These are phyloP conservation scores for Drosophila prolongata DNA, from an alignment of 2,888 invertebrate genomes.

Conservation along the genomic window DNA sequence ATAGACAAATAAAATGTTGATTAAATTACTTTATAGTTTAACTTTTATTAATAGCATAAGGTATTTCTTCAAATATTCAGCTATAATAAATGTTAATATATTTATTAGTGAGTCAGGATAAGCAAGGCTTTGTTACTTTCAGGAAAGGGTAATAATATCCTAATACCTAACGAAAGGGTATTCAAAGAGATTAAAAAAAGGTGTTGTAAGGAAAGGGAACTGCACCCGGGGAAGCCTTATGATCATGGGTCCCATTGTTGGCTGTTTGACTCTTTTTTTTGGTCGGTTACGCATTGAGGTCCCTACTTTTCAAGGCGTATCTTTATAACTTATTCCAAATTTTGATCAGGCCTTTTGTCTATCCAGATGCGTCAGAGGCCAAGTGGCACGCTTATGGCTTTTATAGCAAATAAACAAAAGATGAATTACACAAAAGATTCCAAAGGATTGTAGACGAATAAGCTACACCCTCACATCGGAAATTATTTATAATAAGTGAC, in stretches of 20 bases:
- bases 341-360: constrained; percentile 43
- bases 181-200: constrained; percentile 2
- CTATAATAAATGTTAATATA: no score
- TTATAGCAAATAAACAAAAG: constrained; percentile 39
- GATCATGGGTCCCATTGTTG: constrained; percentile 47
- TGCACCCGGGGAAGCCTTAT: constrained; percentile 33
- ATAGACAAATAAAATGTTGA: no score
- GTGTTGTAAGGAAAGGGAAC: neutral
- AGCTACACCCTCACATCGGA: constrained; percentile 41
- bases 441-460: constrained; percentile 26
- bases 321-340: constrained; percentile 16
- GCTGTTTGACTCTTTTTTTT: constrained; percentile 37
- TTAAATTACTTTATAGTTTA: no score
- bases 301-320: constrained; percentile 11
- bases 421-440: constrained; percentile 20
- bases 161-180: neutral
- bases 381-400: constrained; percentile 70
- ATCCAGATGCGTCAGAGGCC: constrained; percentile 49
- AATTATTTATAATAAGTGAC: neutral
- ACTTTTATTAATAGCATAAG: no score
- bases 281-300: constrained; percentile 24
- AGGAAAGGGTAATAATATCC: no score
- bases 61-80: no score
- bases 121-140: no score
- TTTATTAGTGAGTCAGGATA: no score